These are phyloP conservation scores for Stylophora pistillata DNA, from an alignment of 64 coral and sea anemone genomes.

Conservation along the genomic window DNA sequence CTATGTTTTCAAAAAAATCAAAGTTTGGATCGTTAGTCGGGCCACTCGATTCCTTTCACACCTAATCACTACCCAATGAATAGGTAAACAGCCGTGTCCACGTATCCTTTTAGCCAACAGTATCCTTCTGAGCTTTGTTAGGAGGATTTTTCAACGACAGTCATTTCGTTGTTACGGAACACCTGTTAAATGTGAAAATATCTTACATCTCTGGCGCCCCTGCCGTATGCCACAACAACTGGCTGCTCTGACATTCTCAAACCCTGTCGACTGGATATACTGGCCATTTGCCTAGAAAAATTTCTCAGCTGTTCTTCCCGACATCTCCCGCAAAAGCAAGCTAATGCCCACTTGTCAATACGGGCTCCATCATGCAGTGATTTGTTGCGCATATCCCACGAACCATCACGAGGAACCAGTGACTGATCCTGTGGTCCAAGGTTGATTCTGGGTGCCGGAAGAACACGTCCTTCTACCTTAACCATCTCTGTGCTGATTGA, in stretches of 20 bases:
- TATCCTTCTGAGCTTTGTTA: no score
- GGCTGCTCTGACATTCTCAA: constrained; percentile 44
- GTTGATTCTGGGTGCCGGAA: constrained; percentile 60
- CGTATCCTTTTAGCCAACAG: no score
- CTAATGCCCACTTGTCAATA: constrained; percentile 66
- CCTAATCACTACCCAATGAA: no score
- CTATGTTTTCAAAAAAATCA: no score
- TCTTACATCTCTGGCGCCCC: constrained; percentile 4
- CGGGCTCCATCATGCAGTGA: constrained; percentile 36
- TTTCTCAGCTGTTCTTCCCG: constrained; percentile 13
- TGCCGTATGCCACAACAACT: neutral
- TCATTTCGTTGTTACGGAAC: no score
- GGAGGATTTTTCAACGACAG: no score
- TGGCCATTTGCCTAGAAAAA: constrained; percentile 23
- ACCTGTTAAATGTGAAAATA: no score
- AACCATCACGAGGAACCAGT: constrained; percentile 63
- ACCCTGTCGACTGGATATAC: constrained; percentile 12
- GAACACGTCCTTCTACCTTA: constrained; percentile 61
- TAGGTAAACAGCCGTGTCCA: no score
- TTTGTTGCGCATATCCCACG: constrained; percentile 84
- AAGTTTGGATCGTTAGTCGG: no score
- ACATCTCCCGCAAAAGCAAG: constrained; percentile 37
- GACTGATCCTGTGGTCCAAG: constrained; percentile 41
- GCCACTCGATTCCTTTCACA: no score
- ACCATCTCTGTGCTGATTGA: constrained; percentile 67